Percentiles rank a stretch among this genome's conserved stretches.
Conservation (phyloP, 1,140 invertebrate genomes). For the Neodiprion fabricii region DNA sequence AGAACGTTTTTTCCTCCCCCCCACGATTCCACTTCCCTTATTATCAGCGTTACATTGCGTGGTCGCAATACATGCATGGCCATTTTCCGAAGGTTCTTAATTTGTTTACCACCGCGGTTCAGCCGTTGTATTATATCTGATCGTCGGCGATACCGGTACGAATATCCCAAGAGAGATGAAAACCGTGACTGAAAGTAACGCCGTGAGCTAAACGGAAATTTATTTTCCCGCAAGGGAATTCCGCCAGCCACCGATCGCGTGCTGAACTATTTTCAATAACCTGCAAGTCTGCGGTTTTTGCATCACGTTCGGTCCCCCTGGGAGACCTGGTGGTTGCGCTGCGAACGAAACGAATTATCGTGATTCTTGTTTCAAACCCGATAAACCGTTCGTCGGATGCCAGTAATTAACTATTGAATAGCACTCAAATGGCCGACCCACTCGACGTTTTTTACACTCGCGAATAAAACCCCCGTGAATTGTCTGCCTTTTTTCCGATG, state of each 20-base stretch:
- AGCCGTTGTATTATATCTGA: too few relatives aligned
- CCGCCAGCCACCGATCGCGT: background rate
- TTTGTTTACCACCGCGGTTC: too few relatives aligned
- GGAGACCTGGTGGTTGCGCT: background rate
- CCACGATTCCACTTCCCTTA: too few relatives aligned
- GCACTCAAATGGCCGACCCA: background rate
- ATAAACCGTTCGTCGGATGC: background rate
- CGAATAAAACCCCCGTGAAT: too few relatives aligned
- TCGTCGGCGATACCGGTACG: background rate
- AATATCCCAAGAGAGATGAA: background rate
- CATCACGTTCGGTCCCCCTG: background rate
- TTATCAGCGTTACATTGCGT: too few relatives aligned
- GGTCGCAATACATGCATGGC: too few relatives aligned
- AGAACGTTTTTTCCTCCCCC: too few relatives aligned
- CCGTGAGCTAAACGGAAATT: background rate
- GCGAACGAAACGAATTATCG: background rate
- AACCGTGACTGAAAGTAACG: background rate
- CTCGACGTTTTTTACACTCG: too few relatives aligned
- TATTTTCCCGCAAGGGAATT: background rate
- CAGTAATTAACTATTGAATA: background rate
- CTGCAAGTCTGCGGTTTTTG: background rate
- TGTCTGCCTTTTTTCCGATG: too few relatives aligned
- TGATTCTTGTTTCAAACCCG: constrained; percentile 1
- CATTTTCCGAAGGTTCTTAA: too few relatives aligned
- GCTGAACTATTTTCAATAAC: constrained; percentile 1